Evolutionary conservation across 2,888 invertebrate genomes (phyloP).

Genomic region (Synanthedon andrenaeformis): DNA sequence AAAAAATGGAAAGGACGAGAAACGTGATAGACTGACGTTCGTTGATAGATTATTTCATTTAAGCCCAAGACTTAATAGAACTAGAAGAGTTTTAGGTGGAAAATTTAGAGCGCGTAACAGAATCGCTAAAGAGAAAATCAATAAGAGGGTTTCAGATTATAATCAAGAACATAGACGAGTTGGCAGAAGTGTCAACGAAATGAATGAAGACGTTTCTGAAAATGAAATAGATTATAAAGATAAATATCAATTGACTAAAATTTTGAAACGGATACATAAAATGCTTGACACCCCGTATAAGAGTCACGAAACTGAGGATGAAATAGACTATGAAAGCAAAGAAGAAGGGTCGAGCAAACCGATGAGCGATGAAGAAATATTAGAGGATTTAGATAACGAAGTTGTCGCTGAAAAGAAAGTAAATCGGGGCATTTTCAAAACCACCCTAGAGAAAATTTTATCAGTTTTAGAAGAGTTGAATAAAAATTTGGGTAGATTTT

Average conservation of each 20-base stretch:
- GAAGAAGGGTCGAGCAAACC: slow-evolving; percentile 12
- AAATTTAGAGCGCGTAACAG: not conserved
- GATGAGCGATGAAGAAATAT: slow-evolving; percentile 5
- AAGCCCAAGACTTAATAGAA: slow-evolving; percentile 1
- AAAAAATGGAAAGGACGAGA: not conserved
- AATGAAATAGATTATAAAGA: slow-evolving; percentile 31
- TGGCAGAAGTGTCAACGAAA: not conserved
- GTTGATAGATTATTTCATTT: not conserved
- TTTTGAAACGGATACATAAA: slow-evolving; percentile 33
- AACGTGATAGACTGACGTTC: not conserved
- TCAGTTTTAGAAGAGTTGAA: slow-evolving; percentile 42
- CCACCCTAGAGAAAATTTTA: slow-evolving; percentile 35
- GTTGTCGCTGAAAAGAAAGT: slow-evolving; percentile 26
- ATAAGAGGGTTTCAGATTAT: not conserved
- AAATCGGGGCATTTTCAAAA: slow-evolving; percentile 31
- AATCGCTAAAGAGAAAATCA: not conserved
- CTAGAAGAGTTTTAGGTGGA: not conserved
- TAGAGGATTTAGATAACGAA: slow-evolving; percentile 20
- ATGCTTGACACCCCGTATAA: slow-evolving; percentile 26
- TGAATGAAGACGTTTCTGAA: slow-evolving; percentile 12
- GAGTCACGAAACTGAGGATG: slow-evolving; percentile 10
- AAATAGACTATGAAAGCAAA: slow-evolving; percentile 12
- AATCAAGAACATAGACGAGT: not conserved
- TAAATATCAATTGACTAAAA: slow-evolving; percentile 27
- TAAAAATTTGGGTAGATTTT: slow-evolving; percentile 42